Evolutionary conservation across 2,797 vertebrate species (phyloP).

Genomic region (Lutjanus argentimaculatus): DNA sequence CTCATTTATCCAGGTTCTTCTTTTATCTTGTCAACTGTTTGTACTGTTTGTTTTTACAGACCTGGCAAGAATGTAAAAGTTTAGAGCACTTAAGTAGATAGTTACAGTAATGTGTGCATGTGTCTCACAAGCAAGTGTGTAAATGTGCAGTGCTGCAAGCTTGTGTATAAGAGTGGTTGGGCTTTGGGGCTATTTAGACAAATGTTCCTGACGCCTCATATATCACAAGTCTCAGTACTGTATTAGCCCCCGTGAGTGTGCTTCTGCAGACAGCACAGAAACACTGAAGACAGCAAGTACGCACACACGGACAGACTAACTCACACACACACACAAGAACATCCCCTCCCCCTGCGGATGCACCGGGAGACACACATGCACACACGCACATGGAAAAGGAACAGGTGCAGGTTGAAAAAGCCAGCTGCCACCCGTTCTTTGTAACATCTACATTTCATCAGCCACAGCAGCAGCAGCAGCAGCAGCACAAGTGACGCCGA

Average conservation of each 20-base stretch:
- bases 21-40: too few species aligned
- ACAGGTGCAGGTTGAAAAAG: constrained; percentile 76
- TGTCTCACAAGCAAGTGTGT: constrained; percentile 12
- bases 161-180: constrained; percentile 36
- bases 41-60: constrained; percentile 10
- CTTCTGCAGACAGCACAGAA: constrained; percentile 74
- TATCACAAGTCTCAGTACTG: constrained; percentile 70
- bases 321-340: constrained; percentile 21
- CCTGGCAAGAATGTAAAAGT: not conserved
- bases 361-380: constrained; percentile 43
- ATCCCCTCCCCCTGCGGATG: not conserved
- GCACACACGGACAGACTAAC: constrained; percentile 14
- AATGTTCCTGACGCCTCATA: constrained; percentile 73
- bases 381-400: constrained; percentile 43
- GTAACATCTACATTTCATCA: constrained; percentile 81
- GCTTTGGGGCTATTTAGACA: constrained; percentile 71
- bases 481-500: constrained; percentile 65
- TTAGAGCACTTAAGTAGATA: constrained; percentile 4
- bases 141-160: constrained; percentile 37
- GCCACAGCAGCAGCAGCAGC: constrained; percentile 46
- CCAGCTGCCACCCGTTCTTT: constrained; percentile 73
- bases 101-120: not conserved
- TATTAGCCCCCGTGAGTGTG: constrained; percentile 60
- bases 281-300: constrained; percentile 61
- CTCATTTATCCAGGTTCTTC: not conserved